Base-by-base conservation (phyloP, 2,797 vertebrate genomes). In the Myotis planiceps region DNA sequence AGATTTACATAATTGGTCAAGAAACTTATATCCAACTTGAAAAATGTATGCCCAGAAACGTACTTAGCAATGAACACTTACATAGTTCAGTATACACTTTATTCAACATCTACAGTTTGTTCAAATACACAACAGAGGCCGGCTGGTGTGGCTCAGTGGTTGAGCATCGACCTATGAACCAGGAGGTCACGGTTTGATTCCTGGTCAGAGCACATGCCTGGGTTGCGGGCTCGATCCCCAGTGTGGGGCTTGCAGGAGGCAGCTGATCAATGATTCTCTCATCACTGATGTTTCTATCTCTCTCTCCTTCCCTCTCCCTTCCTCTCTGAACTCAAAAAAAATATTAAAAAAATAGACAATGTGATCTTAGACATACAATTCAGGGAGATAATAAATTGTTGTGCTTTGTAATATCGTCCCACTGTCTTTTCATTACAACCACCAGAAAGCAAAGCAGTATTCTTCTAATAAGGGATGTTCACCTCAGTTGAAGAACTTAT, bases 371-470 rank as follows among this genome's bases (percentile, higher is more conserved):
- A 68, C 29, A 37, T 65, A 21, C 49, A 89, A 6, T 91, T 82
- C 75, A 75, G 37, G 79, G 91, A 85, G 82, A 85, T 82, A 82
- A 86, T 47, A 60, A 53, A 63, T 53, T 49, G 27, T 23, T 39
- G 27, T 90, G 51, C 80, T 92, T 55, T 94, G 66, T 60, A 89
- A n/a, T 78, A 74, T 47, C 34, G 21, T 84, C 49, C 42, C 27
- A 14, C 71, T 94, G n/a, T 88, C 49, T 95, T 95, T 94, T 79
- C 49, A 85, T 81, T 71, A 80, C 34, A 88, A 49, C 42, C 34
- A 81, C 27, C 78, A 81, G 47, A 80, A 92, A 93, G 53, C 34
- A 76, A 93, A 90, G 55, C n/a, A 37, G n/a, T 72, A 21, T 71
- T 92, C 63, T 89, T 68, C 58, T 68, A 81, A 93, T 47, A 94